A percentile compares a stretch with the other conserved stretches of the same genome.
Conservation (phyloP, 2,797 vertebrate genomes). For the Chromis chromis region DNA sequence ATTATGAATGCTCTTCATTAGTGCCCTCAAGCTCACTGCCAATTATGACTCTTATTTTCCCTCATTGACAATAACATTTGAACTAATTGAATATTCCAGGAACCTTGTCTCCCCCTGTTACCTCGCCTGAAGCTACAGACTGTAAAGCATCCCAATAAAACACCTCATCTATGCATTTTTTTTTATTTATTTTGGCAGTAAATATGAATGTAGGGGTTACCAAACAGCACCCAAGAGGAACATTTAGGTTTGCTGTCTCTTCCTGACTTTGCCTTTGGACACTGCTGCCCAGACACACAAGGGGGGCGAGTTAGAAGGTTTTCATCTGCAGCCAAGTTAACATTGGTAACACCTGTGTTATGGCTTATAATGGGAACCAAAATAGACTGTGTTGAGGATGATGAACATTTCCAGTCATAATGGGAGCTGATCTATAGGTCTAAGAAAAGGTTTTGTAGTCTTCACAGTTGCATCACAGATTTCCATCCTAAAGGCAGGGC, state of each 20-base stretch:
- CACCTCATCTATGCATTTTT: not conserved
- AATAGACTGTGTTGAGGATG: not conserved
- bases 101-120: constrained; percentile 1
- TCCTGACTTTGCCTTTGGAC: constrained; percentile 20
- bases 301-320: not conserved
- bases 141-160: constrained; percentile 7
- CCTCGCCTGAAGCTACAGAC: constrained; percentile 1
- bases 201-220: constrained; percentile 12
- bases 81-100: constrained; percentile 4
- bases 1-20: not conserved
- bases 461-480: not conserved
- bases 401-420: not conserved
- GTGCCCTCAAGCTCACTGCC: not conserved
- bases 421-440: not conserved
- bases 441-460: not conserved
- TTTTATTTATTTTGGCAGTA: constrained; percentile 2
- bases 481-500: not conserved
- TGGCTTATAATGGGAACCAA: constrained; percentile 5
- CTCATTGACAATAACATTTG: constrained; percentile 5
- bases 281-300: not conserved
- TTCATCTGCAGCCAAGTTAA: constrained; percentile 37
- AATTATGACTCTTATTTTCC: not conserved
- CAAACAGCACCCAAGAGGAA: constrained; percentile 24
- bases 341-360: not conserved
- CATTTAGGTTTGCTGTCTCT: not conserved